Percentiles rank a stretch among this genome's conserved stretches.
Conservation (phyloP, 2,797 vertebrate species). For the Champsocephalus gunnari region DNA sequence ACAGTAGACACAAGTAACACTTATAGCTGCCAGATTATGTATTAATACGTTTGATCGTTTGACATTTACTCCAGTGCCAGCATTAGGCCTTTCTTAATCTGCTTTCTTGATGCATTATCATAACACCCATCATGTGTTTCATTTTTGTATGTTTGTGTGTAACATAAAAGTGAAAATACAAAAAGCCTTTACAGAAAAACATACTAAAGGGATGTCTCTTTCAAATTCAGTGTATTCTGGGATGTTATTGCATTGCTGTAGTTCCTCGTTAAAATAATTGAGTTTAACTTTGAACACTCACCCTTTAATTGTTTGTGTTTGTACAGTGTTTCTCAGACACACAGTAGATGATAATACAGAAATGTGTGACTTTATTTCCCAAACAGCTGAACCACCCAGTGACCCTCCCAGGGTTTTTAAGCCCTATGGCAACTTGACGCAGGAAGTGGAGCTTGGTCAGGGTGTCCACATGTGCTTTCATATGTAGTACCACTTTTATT, state of each 20-base stretch:
- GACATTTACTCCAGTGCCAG: too few relatives aligned
- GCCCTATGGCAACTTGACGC: slow-evolving; percentile 40
- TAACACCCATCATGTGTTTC: too few relatives aligned
- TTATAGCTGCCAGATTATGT: too few relatives aligned
- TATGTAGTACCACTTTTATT: background rate
- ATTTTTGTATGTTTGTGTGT: too few relatives aligned
- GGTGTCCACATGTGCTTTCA: background rate
- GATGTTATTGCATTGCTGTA: background rate
- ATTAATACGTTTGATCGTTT: too few relatives aligned
- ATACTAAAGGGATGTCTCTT: background rate
- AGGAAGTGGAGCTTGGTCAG: slow-evolving; percentile 75
- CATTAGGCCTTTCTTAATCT: background rate
- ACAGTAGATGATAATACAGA: background rate
- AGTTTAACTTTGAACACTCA: background rate
- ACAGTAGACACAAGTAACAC: too few relatives aligned
- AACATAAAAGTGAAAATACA: background rate
- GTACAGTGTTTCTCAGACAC: background rate
- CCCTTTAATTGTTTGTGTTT: background rate
- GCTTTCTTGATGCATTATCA: background rate
- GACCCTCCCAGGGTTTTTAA: slow-evolving; percentile 39
- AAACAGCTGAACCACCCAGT: slow-evolving; percentile 28
- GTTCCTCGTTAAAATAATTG: background rate
- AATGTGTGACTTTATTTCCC: slow-evolving; percentile 23
- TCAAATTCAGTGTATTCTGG: background rate
- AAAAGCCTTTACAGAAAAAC: background rate